Evolutionary conservation across 2,888 invertebrate species (phyloP).

Genomic region (Microdon myrmicae): DNA sequence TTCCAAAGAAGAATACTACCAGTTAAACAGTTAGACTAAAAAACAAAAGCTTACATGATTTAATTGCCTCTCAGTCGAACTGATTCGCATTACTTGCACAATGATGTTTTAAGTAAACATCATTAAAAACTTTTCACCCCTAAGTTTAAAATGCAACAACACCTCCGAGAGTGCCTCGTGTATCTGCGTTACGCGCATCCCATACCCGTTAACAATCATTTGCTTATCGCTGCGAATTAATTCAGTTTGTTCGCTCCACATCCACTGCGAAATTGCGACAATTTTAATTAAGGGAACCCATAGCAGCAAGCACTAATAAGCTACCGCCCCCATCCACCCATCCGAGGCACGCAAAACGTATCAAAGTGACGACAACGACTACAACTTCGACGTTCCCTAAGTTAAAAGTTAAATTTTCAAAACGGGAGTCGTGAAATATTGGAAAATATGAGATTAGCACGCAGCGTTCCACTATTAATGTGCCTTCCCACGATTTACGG

Average conservation of each 20-base stretch:
- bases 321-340: not conserved
- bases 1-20: too few relatives aligned
- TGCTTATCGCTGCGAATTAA: constrained; percentile 36
- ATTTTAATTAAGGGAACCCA: constrained; percentile 44
- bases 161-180: constrained; percentile 21
- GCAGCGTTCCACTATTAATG: constrained; percentile 7
- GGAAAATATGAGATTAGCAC: constrained; percentile 48
- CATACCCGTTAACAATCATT: constrained; percentile 17
- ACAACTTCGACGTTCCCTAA: too few relatives aligned
- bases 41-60: too few relatives aligned
- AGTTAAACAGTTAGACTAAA: too few relatives aligned
- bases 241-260: constrained; percentile 20
- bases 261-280: constrained; percentile 16
- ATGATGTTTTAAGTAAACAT: constrained; percentile 41
- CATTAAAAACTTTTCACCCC: constrained; percentile 33
- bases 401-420: constrained; percentile 48
- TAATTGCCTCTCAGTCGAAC: too few relatives aligned
- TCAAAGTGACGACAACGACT: too few relatives aligned
- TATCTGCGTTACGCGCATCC: not conserved
- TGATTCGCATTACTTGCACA: constrained; percentile 12
- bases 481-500: too few relatives aligned
- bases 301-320: constrained; percentile 17
- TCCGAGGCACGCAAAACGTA: constrained; percentile 19
- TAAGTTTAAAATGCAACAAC: constrained; percentile 34
- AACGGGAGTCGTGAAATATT: constrained; percentile 49